Base-by-base conservation (phyloP, 2,888 invertebrate species). In the Beris morrisii region DNA sequence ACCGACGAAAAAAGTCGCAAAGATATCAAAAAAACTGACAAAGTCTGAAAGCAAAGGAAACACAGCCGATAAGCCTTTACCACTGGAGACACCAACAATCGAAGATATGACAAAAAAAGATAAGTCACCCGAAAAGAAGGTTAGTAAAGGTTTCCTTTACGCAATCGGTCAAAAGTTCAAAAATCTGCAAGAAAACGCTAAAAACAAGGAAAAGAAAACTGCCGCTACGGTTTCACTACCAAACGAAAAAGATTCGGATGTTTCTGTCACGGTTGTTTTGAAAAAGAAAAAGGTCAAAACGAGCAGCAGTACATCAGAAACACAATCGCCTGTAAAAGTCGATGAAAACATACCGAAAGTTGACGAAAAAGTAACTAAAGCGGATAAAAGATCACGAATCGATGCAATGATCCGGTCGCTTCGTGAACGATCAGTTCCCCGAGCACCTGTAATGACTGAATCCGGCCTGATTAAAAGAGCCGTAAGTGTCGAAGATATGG, bases 81-180 rank as follows among this genome's bases (percentile, higher is more conserved):
- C 75, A 43, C 73, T 73, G 43, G 75, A 76, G 38, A 59, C 73
- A 0, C 67, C 73, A 7, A 71, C 71, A 12, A 70, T 70, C 7
- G 72, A 71, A 7, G 74, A 69, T 12, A 73, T 74, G 1, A 71
- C 73, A 22, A 76, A 78, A 71, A 83, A 78, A 71, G 77, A 72
- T 73, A 82, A 79, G 65, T 78, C 79, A 0, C 77, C 83, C 6
- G 87, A 87, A 74, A 88, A 87, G 78, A 87, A 88, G 77, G 82
- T 85, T 1, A 84, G 82, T 70, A 80, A 83, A 71, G 85, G 84
- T 69, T 82, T 93, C 71, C 81, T 92, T 48, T 90, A 90, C 75
- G 87, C 88, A 0, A 85, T 92, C 72, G 91, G 93, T 53, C 91
- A 90, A 75, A 89, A 88, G 76, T 83, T 89, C 74, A 90, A 90